Conservation (phyloP, 1,140 invertebrate species). For the Coenobita brevimanus region DNA sequence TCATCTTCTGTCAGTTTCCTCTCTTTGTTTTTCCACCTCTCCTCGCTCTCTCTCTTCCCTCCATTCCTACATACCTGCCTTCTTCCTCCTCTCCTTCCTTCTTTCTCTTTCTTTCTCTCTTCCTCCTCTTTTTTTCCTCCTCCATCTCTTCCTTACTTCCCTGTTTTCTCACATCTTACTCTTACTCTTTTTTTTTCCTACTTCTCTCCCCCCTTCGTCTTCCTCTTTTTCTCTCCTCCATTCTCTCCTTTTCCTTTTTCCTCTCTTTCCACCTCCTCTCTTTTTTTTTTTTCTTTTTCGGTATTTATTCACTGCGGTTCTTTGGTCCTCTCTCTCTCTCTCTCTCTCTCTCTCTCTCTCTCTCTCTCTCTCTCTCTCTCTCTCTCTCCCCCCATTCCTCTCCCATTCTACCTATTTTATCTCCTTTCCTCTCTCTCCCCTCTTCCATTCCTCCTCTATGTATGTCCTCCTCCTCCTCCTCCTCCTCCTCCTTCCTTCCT, state of each 20-base stretch:
- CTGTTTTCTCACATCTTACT: not conserved
- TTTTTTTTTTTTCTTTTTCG: not conserved
- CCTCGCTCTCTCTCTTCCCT: not conserved
- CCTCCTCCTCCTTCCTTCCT: not conserved
- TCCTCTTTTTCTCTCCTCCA: not conserved
- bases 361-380: conserved; percentile 1
- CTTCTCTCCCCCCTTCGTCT: not conserved
- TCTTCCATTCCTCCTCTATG: not conserved
- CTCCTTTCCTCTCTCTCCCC: not conserved
- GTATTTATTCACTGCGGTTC: not conserved
- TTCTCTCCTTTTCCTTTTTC: not conserved
- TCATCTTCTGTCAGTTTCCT: not conserved
- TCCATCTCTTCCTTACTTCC: not conserved
- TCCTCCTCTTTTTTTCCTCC: not conserved
- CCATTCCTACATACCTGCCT: no score
- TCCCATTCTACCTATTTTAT: not conserved
- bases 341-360: not conserved
- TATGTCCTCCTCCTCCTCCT: not conserved
- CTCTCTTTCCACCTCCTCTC: not conserved
- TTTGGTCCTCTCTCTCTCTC: not conserved
- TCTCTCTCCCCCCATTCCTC: no score
- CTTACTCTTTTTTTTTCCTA: not conserved
- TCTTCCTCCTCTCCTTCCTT: not conserved
- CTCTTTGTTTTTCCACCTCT: conserved; percentile 6
- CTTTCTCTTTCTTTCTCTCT: not conserved